phyloP scores from a whole-genome alignment of 1,140 invertebrate species.

The Leptinotarsa texana region DNA sequence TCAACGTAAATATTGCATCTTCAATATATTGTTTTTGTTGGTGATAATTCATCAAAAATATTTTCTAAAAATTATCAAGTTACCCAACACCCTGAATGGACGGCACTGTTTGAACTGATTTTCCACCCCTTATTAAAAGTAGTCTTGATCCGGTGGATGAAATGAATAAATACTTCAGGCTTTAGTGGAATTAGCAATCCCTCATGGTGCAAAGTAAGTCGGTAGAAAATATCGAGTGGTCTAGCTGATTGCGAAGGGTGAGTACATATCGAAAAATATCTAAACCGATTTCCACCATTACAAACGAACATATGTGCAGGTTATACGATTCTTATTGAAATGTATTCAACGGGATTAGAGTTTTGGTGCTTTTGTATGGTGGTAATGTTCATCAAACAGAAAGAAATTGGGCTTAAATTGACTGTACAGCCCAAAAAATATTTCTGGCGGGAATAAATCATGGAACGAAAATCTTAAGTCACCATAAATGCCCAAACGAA shows the following conservation, averaged over 20 bases:
- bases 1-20: no score
- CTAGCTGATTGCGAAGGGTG: background rate
- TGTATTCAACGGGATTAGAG: constrained; percentile 47
- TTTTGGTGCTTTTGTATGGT: constrained; percentile 23
- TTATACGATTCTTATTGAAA: constrained; percentile 56
- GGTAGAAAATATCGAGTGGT: constrained; percentile 36
- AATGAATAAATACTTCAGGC: constrained; percentile 53
- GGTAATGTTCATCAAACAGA: constrained; percentile 22
- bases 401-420: constrained; percentile 34
- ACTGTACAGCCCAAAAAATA: constrained; percentile 30
- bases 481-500: no score
- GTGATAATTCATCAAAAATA: no score
- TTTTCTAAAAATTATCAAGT: no score
- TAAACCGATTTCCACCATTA: background rate
- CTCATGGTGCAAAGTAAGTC: constrained; percentile 39
- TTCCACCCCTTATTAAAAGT: constrained; percentile 49
- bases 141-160: constrained; percentile 48
- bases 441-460: no score
- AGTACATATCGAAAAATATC: background rate
- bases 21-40: no score
- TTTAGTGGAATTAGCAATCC: constrained; percentile 51
- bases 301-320: constrained; percentile 56
- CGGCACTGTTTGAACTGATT: constrained; percentile 38
- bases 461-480: no score
- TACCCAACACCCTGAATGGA: background rate